Evolutionary conservation across 1,140 invertebrate genomes (phyloP), one percentile per base, ranked within the genome.

Genomic region (Homarus americanus): DNA sequence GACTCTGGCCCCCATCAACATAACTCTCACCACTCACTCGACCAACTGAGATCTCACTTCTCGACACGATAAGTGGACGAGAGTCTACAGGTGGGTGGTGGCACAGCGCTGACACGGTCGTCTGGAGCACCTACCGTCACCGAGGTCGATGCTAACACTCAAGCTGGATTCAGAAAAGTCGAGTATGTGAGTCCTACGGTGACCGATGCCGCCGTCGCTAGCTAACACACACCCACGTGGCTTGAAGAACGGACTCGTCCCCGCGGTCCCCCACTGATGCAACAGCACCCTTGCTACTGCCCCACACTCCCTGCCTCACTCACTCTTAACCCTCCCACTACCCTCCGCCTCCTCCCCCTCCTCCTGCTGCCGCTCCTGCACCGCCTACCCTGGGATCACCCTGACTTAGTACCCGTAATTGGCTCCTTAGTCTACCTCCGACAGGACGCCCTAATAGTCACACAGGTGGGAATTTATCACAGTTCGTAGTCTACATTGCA

Each of bases 371-470:
- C 12, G 20, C 76, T 79, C 38, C 76, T 79, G 44, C 40, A 79
- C 76, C 38, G 36, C 63, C 83, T 85, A 44, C 83, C 40, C 72
- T 75, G 41, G 10, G 66, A 72, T 85, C 41, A 53, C 63, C 63
- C 72, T 85, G 72, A 85, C 38, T 75, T 85, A 73, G 44, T 85
- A 85, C 83, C 83, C 66, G 38, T 85, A 85, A 75, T 75, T 85
- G 83, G 83, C 69, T 75, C 24, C 63, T 40, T 20, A 69, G 72
- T 85, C 40, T 36, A 44, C 82, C 82, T 38, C 63, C n/a, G 41
- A 80, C 78, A 41, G 44, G 44, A n/a, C 53, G 78, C 78, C 78
- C 44, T 80, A 80, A 80, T 82, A 63, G 79, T 49, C 79, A 63
- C 49, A 63, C 49, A 17, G 36, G 32, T 4, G 58, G 36, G 79